A percentile compares a stretch with the other conserved stretches of the same genome.
phyloP scores from a whole-genome alignment of 2,113 vertebrate species.

The Notothenia coriiceps region DNA sequence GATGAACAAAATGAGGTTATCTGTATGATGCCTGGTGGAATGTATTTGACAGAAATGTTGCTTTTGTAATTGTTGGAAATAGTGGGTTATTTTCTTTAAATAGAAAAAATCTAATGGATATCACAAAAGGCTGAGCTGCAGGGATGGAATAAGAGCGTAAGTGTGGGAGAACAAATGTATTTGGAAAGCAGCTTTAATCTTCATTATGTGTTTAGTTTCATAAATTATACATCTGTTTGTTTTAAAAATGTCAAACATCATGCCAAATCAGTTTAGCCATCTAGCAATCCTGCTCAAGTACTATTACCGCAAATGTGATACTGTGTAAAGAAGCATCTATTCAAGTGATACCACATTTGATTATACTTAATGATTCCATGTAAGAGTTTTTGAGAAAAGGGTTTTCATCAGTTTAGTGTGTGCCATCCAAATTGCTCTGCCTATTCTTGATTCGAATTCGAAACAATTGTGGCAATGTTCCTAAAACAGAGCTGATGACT shows the following conservation, averaged over 20 bases:
- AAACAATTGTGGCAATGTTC: neutral
- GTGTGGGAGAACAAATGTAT: no score
- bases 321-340: neutral
- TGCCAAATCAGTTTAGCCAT: neutral
- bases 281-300: neutral
- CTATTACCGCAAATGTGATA: neutral
- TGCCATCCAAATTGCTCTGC: neutral
- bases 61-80: no score
- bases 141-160: no score
- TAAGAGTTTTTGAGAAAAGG: neutral
- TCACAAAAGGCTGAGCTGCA: no score
- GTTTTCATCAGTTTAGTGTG: neutral
- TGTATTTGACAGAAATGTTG: no score
- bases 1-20: no score
- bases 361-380: neutral
- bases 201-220: neutral
- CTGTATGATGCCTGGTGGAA: no score
- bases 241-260: no score
- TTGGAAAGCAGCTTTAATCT: neutral
- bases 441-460: slow-evolving; percentile 32
- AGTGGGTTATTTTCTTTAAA: no score
- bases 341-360: neutral
- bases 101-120: no score
- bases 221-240: no score
- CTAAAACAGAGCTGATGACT: slow-evolving; percentile 18